Base-by-base conservation (phyloP, 2,797 vertebrate species). In the Fistularia commersonii region DNA sequence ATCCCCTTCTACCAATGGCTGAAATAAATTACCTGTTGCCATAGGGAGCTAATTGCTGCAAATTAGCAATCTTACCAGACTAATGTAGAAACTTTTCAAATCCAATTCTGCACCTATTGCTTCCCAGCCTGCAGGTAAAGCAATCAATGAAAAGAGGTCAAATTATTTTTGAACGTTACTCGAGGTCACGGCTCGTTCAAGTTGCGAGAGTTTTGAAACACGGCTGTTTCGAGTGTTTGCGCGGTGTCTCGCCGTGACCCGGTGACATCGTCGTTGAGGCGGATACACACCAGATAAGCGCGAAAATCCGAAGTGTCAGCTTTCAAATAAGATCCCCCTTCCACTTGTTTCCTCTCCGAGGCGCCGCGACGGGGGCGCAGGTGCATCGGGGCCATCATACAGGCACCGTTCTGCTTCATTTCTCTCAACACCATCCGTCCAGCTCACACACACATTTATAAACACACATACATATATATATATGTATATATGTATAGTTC, bases 241-340 rank as follows among this genome's bases (percentile, higher is more conserved):
- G 23, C 23, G 23, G 2, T 23, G 23, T 23, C 23, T 23, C 23
- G 23, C 23, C 23, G 23, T 23, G 23, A 23, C 23, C 23, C 4
- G 23, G 23, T 23, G 23, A 23, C 23, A 23, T 23, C 2, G 23
- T 23, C 23, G 23, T 23, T 23, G 2, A 23, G 23, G 23, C 23
- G 23, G 23, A 23, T 23, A 23, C 23, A 23, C 23, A 23, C 23
- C 23, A 23, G 23, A 23, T 23, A 23, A 2, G 23, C 23, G 23
- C 23, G 23, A 23, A 23, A 74, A 77, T 70, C 11, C 68, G 47
- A 81, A 75, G 59, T 81, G 79, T 79, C 77, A 81, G 69, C 72
- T 76, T 79, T 85, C 81, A 84, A 61, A 79, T 67, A 61, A 54
- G 63, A 72, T 77, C 55, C 54, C 55, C 54, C 43, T 76, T 80